phyloP scores from a whole-genome alignment of 2,888 invertebrate species.

The Limenitis camilla region DNA sequence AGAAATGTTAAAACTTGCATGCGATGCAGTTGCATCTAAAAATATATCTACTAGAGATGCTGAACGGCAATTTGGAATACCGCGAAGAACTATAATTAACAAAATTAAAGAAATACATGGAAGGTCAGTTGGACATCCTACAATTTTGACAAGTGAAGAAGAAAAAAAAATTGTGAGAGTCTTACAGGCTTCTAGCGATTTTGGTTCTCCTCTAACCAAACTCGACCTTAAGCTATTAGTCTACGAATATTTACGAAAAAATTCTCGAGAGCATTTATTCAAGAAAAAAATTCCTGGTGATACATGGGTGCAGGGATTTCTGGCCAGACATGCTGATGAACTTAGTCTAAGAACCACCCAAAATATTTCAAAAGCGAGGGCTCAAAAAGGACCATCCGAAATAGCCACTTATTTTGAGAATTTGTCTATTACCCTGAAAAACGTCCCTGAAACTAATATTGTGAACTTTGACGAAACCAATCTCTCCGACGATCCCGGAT shows the following conservation, averaged over 20 bases:
- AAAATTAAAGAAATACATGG: slow-evolving; percentile 8
- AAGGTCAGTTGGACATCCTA: slow-evolving; percentile 7
- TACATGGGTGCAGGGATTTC: slow-evolving; percentile 17
- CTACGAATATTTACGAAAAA: slow-evolving; percentile 24
- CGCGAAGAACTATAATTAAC: slow-evolving; percentile 19
- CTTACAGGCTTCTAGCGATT: slow-evolving; percentile 14
- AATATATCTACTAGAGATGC: slow-evolving; percentile 12
- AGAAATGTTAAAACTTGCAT: slow-evolving; percentile 2
- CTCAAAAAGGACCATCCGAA: slow-evolving; percentile 25
- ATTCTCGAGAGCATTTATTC: slow-evolving; percentile 18
- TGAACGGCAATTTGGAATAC: slow-evolving; percentile 21
- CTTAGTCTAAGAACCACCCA: slow-evolving; percentile 20
- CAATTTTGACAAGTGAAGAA: neutral
- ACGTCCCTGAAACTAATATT: slow-evolving; percentile 6
- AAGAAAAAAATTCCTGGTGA: slow-evolving; percentile 15
- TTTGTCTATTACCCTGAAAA: slow-evolving; percentile 12
- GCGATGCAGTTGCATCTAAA: neutral
- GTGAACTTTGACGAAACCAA: slow-evolving; percentile 5
- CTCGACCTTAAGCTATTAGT: slow-evolving; percentile 24
- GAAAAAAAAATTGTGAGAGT: slow-evolving; percentile 7
- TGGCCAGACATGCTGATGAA: slow-evolving; percentile 16
- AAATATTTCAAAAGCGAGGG: slow-evolving; percentile 26
- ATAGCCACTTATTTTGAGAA: slow-evolving; percentile 22
- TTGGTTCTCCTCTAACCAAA: slow-evolving; percentile 23
- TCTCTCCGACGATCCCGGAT: slow-evolving; percentile 1